These are phyloP conservation scores for Alsophila aescularia DNA, from an alignment of 2,888 invertebrate species.

Conservation along the genomic window DNA sequence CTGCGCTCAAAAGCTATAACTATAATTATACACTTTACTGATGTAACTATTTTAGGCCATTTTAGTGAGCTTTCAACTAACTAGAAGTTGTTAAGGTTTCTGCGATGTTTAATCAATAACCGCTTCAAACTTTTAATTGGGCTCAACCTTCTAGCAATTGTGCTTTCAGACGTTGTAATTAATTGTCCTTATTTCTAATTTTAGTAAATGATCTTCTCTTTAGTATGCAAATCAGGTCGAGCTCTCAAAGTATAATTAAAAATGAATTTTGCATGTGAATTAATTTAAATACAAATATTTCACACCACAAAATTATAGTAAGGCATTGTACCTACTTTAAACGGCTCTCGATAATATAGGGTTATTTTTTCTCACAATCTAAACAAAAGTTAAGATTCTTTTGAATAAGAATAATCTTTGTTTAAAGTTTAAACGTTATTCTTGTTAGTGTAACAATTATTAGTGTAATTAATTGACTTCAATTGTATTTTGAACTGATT, in stretches of 20 bases:
- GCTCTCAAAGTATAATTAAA: neutral
- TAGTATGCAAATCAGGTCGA: too few relatives aligned
- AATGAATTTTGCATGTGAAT: slow-evolving; percentile 11
- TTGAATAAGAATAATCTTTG: slow-evolving; percentile 38
- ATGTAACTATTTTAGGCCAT: too few relatives aligned
- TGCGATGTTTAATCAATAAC: slow-evolving; percentile 2
- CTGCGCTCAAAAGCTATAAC: too few relatives aligned
- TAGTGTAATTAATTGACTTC: slow-evolving; percentile 27
- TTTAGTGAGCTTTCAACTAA: slow-evolving; percentile 1
- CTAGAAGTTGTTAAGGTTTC: slow-evolving; percentile 3
- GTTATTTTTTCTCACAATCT: slow-evolving; percentile 67
- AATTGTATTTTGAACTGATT: slow-evolving; percentile 5
- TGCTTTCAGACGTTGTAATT: neutral
- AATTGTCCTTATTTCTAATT: neutral
- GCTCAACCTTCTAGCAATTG: neutral
- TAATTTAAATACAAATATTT: neutral
- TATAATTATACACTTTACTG: too few relatives aligned
- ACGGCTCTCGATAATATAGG: slow-evolving; percentile 49
- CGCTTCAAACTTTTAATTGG: slow-evolving; percentile 9
- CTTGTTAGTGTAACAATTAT: slow-evolving; percentile 27
- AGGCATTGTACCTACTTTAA: slow-evolving; percentile 38
- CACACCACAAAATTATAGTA: slow-evolving; percentile 18
- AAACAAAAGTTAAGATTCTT: slow-evolving; percentile 57
- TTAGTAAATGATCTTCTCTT: too few relatives aligned
- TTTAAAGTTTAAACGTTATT: slow-evolving; percentile 30